These are phyloP conservation scores for Pseudocheirus occidentalis DNA, from an alignment of 2,797 vertebrate species.

Conservation along the genomic window DNA sequence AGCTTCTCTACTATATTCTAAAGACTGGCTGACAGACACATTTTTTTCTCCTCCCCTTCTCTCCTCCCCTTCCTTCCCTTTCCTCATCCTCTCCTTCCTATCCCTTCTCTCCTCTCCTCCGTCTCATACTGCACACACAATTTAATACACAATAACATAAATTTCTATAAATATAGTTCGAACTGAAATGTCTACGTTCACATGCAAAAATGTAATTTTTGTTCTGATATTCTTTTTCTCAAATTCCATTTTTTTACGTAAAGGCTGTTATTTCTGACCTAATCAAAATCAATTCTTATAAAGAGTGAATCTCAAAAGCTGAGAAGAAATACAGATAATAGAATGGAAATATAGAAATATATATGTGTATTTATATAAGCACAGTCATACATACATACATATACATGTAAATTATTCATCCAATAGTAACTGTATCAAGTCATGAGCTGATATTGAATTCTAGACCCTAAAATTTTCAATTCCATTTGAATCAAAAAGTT, in stretches of 20 bases:
- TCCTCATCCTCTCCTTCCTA: too few species aligned
- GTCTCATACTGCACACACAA: background rate
- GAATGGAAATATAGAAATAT: background rate
- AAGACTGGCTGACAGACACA: too few species aligned
- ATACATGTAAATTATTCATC: background rate
- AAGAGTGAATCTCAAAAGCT: constrained; percentile 12
- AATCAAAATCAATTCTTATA: constrained; percentile 49
- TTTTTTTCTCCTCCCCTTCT: too few species aligned
- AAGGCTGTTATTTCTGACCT: constrained; percentile 37
- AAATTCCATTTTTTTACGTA: background rate
- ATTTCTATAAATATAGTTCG: constrained; percentile 29
- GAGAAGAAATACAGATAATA: background rate
- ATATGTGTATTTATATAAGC: background rate
- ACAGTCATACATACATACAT: background rate
- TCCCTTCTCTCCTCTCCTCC: background rate
- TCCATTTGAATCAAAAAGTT: constrained; percentile 54
- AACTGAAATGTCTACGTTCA: constrained; percentile 21
- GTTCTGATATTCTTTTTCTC: constrained; percentile 47
- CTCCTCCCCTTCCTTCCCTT: background rate
- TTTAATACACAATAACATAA: background rate
- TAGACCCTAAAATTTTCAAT: constrained; percentile 65
- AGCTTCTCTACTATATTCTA: background rate
- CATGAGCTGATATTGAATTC: background rate
- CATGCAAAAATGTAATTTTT: constrained; percentile 35
- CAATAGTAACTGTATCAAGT: constrained; percentile 7